These are phyloP conservation scores for Cyprinodon tularosa DNA, from an alignment of 2,113 vertebrate genomes.

Conservation along the genomic window DNA sequence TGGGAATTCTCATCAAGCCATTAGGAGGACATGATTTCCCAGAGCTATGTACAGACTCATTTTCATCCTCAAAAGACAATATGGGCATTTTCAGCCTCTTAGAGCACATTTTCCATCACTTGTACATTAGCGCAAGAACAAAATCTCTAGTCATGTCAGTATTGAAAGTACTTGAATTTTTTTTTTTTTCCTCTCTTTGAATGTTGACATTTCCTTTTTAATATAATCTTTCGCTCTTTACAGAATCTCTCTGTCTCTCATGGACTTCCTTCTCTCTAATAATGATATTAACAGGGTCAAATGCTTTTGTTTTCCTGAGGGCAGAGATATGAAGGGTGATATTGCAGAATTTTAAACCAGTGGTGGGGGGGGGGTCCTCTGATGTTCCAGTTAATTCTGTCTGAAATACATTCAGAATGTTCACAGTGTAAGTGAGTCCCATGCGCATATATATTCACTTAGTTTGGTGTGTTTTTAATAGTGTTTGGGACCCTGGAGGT, in stretches of 20 bases:
- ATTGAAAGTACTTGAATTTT: not conserved
- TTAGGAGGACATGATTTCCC: conserved; percentile 12
- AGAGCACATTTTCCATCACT: conserved; percentile 4
- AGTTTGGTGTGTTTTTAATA: conserved; percentile 24
- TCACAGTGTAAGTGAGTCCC: conserved; percentile 26
- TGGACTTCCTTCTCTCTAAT: conserved; percentile 39
- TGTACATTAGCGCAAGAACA: conserved; percentile 6
- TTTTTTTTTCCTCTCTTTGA: conserved; percentile 18
- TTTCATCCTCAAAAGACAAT: conserved; percentile 13
- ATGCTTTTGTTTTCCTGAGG: conserved; percentile 52
- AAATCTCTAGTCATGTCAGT: conserved; percentile 17
- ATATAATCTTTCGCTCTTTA: conserved; percentile 36
- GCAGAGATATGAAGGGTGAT: conserved; percentile 47
- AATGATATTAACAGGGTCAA: conserved; percentile 69
- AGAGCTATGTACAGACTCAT: not conserved
- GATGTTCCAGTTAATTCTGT: conserved; percentile 22
- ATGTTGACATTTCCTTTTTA: conserved; percentile 24
- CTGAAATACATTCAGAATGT: conserved; percentile 17
- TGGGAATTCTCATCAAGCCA: conserved; percentile 7
- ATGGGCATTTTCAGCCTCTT: conserved; percentile 9
- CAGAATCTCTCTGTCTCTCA: conserved; percentile 48
- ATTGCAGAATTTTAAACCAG: conserved; percentile 49
- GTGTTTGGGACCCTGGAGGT: conserved; percentile 39
- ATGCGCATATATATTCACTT: conserved; percentile 32
- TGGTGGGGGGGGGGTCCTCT: conserved; percentile 25